A percentile compares a stretch with the other conserved stretches of the same genome.
phyloP scores from a whole-genome alignment of 2,888 invertebrate species.

The Prosapia bicincta region DNA sequence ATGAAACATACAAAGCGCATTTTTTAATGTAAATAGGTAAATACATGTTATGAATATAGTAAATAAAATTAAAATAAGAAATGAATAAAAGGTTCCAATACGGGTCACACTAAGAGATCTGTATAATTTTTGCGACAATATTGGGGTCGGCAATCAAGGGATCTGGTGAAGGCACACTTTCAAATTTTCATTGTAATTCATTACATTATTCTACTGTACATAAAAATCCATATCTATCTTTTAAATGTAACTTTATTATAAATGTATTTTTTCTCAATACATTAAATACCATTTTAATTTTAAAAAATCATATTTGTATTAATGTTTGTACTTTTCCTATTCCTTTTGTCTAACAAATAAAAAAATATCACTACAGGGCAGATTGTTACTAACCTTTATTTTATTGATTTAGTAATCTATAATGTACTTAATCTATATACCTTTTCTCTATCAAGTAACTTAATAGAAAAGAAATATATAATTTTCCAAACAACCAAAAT shows the following conservation, averaged over 20 bases:
- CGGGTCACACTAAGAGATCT: slow-evolving; percentile 9
- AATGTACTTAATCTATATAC: no score
- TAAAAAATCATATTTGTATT: background rate
- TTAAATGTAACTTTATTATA: background rate
- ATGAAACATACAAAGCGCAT: background rate
- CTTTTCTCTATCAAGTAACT: no score
- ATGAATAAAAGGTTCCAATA: slow-evolving; percentile 23
- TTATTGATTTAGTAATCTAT: no score
- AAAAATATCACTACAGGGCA: no score
- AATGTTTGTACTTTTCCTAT: no score
- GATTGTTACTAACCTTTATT: no score
- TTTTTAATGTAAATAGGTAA: background rate
- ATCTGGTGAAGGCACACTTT: background rate
- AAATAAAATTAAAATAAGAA: slow-evolving; percentile 5
- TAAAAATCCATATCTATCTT: background rate
- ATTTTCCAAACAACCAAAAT: no score
- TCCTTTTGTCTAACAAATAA: no score
- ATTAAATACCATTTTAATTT: background rate
- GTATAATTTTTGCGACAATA: background rate
- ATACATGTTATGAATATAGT: background rate
- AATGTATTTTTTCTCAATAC: background rate
- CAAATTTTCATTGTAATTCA: background rate
- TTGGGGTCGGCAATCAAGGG: background rate
- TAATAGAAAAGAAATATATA: no score
- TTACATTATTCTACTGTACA: background rate